phyloP scores from a whole-genome alignment of 2,888 invertebrate species.

The Drosophila greeni region DNA sequence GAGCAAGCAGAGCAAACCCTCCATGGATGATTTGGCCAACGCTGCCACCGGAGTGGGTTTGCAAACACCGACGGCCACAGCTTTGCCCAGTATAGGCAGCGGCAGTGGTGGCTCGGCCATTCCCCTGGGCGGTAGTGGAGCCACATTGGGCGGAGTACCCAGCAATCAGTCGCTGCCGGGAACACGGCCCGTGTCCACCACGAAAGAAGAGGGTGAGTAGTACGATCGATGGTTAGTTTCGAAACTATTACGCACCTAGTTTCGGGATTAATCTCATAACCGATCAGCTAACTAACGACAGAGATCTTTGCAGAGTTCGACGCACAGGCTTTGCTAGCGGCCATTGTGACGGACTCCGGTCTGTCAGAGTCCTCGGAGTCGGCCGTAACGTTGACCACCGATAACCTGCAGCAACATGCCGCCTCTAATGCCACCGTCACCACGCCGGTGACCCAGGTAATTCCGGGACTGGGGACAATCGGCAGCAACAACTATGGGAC shows the following conservation, averaged over 20 bases:
- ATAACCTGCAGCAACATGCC: conserved; percentile 71
- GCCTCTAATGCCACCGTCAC: conserved; percentile 67
- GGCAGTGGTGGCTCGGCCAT: conserved; percentile 65
- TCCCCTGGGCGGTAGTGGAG: conserved; percentile 65
- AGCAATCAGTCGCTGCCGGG: conserved; percentile 53
- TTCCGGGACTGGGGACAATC: conserved; percentile 61
- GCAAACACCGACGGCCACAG: conserved; percentile 75
- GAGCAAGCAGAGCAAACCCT: conserved; percentile 80
- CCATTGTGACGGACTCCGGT: conserved; percentile 79
- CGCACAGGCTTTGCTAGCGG: conserved; percentile 71
- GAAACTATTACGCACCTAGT: too few species aligned
- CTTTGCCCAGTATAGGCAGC: conserved; percentile 63
- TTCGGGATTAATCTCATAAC: not conserved
- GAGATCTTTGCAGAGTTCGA: conserved; percentile 65
- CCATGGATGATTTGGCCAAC: conserved; percentile 77
- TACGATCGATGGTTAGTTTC: not conserved
- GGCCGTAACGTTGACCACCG: conserved; percentile 70
- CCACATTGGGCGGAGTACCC: conserved; percentile 63
- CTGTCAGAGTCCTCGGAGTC: conserved; percentile 79
- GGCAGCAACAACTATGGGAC: conserved; percentile 76
- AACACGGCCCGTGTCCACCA: conserved; percentile 77
- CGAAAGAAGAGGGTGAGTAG: conserved; percentile 81
- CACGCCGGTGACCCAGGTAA: conserved; percentile 49
- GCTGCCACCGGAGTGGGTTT: conserved; percentile 71
- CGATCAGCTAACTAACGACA: not conserved